A percentile compares a stretch with the other conserved stretches of the same genome.
Evolutionary conservation across 2,888 invertebrate species (phyloP).

Genomic region (Tetheella fluctuosa): DNA sequence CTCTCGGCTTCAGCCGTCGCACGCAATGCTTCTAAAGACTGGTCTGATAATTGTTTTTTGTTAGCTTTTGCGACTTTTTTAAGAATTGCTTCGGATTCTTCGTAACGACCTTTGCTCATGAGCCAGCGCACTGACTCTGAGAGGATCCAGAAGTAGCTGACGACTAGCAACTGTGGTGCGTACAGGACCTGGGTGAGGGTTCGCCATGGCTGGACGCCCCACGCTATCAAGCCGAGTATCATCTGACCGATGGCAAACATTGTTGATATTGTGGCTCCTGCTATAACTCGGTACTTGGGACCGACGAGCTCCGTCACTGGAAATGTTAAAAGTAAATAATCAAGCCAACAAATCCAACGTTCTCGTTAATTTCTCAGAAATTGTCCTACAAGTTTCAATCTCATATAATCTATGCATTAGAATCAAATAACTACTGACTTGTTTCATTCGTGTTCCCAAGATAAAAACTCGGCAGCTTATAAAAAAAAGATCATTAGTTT

Average conservation of each 20-base stretch:
- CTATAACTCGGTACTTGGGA: slow-evolving; percentile 88
- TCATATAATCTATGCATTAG: too few relatives aligned
- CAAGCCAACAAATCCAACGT: neutral
- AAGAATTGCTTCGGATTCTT: slow-evolving; percentile 86
- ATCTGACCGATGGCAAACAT: slow-evolving; percentile 91
- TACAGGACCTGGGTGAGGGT: slow-evolving; percentile 87
- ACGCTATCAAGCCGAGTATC: slow-evolving; percentile 88
- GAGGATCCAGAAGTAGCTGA: slow-evolving; percentile 88
- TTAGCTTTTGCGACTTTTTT: slow-evolving; percentile 86
- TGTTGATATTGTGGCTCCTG: slow-evolving; percentile 88
- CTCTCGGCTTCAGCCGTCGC: slow-evolving; percentile 66
- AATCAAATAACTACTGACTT: too few relatives aligned
- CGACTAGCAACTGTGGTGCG: slow-evolving; percentile 87
- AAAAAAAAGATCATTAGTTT: too few relatives aligned
- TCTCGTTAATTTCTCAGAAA: neutral
- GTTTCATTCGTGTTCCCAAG: too few relatives aligned
- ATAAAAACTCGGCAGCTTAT: too few relatives aligned
- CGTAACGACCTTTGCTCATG: slow-evolving; percentile 87
- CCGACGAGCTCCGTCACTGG: slow-evolving; percentile 91
- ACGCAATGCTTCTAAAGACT: slow-evolving; percentile 74
- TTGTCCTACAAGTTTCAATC: too few relatives aligned
- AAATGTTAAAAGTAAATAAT: slow-evolving; percentile 33
- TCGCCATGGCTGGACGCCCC: slow-evolving; percentile 88
- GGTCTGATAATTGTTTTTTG: slow-evolving; percentile 81
- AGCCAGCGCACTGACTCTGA: slow-evolving; percentile 92